Evolutionary conservation across 1,140 invertebrate genomes (phyloP), one percentile per base, ranked within the genome.

Genomic region (Leptopilina clavipes): DNA sequence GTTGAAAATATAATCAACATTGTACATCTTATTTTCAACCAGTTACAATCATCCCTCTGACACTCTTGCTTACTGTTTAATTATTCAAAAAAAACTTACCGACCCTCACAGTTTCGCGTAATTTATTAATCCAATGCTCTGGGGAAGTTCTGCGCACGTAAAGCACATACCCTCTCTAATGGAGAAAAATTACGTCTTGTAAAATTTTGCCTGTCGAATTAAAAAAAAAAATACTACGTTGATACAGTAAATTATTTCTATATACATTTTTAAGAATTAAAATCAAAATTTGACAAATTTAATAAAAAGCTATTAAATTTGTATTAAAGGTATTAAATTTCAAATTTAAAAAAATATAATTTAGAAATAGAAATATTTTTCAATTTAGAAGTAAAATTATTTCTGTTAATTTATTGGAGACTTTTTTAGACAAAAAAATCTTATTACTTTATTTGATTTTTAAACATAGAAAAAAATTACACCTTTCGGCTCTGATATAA

Each of bases 71-170:
- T 59, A 59, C 18, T 59, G 19, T 59, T 59, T 59, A 59, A 59
- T 59, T 59, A 59, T 59, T 59, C 19, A 59, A 11, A 59, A n/a
- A 59, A 59, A 59, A 52, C 48, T 25, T 59, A 59, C 56, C 12
- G 19, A 59, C 56, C 19, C 56, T 59, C 56, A 2, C 56, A 22
- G 56, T 59, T 59, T 19, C 18, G 10, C 12, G 19, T 59, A 59
- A 59, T 59, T 59, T 59, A 59, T 25, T 25, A 59, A 59, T 59
- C 19, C 56, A 12, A 6, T 25, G 18, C 56, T 14, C 19, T 22
- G 11, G 56, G 56, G 56, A 59, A 59, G 7, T 59, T 59, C 56
- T 25, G 2, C 18, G 9, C 56, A 59, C 56, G 18, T 59, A 25
- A 10, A 59, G 18, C 56, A 59, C 12, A 59, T 14, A 52, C 14